phyloP scores from a whole-genome alignment of 2,113 vertebrate species.

The Forbesichthys papilliferus region DNA sequence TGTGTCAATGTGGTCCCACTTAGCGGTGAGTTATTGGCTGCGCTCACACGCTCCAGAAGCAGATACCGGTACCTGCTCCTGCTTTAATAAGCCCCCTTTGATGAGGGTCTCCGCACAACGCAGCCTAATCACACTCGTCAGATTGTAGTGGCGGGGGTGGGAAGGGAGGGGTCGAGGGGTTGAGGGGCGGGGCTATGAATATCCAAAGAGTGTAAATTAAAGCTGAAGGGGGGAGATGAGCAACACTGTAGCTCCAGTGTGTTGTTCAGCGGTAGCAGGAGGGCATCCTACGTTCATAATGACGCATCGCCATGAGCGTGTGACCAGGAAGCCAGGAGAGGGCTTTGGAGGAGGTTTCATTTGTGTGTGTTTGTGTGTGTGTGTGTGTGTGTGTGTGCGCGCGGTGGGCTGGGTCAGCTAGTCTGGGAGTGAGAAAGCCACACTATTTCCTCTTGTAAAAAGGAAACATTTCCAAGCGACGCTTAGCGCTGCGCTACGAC shows the following conservation, averaged over 20 bases:
- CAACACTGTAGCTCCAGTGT: too few relatives aligned
- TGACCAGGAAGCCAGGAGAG: conserved; percentile 32
- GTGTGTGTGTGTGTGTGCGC: background rate
- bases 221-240: conserved; percentile 23
- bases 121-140: conserved; percentile 37
- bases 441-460: conserved; percentile 78
- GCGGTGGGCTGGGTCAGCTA: conserved; percentile 17
- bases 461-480: conserved; percentile 77
- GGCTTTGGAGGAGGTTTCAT: conserved; percentile 28
- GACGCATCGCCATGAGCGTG: conserved; percentile 55
- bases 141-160: conserved; percentile 8
- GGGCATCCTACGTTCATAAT: conserved; percentile 43
- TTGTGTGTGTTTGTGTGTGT: conserved; percentile 23
- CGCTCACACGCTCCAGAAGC: conserved; percentile 37
- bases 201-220: conserved; percentile 57
- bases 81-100: conserved; percentile 64
- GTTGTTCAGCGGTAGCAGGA: conserved; percentile 55
- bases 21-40: conserved; percentile 59
- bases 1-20: conserved; percentile 68
- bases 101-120: conserved; percentile 60
- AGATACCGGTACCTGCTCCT: conserved; percentile 62
- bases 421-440: conserved; percentile 64
- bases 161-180: conserved; percentile 29
- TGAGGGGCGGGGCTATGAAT: conserved; percentile 48
- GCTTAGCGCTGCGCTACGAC: conserved; percentile 69